These are phyloP conservation scores for Takifugu flavidus DNA, from an alignment of 2,113 vertebrate genomes.

Conservation along the genomic window DNA sequence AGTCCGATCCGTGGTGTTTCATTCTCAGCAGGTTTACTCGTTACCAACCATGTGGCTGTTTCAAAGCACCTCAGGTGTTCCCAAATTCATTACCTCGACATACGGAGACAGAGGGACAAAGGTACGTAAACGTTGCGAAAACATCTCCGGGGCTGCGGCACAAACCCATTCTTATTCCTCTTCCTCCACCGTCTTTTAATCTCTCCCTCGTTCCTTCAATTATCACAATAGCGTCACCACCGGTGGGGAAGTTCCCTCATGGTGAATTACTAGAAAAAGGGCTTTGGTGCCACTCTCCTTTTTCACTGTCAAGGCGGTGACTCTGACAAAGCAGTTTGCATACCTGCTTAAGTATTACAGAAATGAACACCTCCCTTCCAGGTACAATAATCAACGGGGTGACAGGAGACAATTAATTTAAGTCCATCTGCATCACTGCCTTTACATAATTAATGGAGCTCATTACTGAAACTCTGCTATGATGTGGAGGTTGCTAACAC, in stretches of 20 bases:
- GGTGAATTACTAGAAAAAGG: conserved; percentile 71
- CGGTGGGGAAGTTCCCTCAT: conserved; percentile 67
- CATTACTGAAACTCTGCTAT: conserved; percentile 70
- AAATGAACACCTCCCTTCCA: conserved; percentile 83
- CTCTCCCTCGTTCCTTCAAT: conserved; percentile 70
- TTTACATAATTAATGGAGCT: conserved; percentile 83
- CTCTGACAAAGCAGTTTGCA: conserved; percentile 79
- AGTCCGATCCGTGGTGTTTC: conserved; percentile 65
- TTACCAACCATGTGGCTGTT: conserved; percentile 67
- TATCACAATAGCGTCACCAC: conserved; percentile 79
- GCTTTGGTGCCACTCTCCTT: conserved; percentile 70
- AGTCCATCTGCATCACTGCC: conserved; percentile 76
- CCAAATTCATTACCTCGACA: conserved; percentile 81
- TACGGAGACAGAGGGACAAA: conserved; percentile 74
- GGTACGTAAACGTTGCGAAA: conserved; percentile 79
- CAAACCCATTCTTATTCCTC: conserved; percentile 10
- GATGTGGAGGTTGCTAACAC: conserved; percentile 48
- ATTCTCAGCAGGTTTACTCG: conserved; percentile 77
- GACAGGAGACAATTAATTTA: conserved; percentile 82
- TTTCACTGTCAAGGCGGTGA: conserved; percentile 73
- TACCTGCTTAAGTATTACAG: conserved; percentile 79
- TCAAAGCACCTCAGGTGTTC: conserved; percentile 82
- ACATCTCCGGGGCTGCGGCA: conserved; percentile 77
- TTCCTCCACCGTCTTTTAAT: conserved; percentile 46
- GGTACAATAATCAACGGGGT: conserved; percentile 79